A percentile compares a stretch with the other conserved stretches of the same genome.
Conservation (phyloP, 2,113 vertebrate species). For the Accipiter virgatus region DNA sequence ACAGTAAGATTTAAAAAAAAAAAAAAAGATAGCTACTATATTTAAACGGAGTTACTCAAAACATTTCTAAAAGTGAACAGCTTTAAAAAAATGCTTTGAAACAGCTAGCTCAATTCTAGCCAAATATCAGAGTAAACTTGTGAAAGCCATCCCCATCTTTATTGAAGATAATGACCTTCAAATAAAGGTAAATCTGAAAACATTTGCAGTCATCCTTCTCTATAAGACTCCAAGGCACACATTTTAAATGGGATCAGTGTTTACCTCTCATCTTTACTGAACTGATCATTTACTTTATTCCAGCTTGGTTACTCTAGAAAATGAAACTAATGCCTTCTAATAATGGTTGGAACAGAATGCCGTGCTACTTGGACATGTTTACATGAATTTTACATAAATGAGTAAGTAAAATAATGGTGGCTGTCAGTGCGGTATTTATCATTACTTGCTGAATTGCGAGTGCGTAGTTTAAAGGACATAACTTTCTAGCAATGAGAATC, state of each 20-base stretch:
- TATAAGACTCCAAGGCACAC: background rate
- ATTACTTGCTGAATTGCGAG: background rate
- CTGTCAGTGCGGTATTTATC: constrained; percentile 16
- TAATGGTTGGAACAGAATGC: background rate
- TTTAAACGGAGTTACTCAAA: background rate
- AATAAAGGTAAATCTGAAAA: constrained; percentile 20
- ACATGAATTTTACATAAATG: constrained; percentile 40
- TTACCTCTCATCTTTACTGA: background rate
- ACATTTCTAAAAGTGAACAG: background rate
- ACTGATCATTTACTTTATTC: constrained; percentile 37
- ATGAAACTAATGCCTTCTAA: constrained; percentile 33
- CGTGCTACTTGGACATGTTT: constrained; percentile 1
- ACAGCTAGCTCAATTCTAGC: background rate
- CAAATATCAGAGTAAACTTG: background rate
- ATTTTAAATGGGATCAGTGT: background rate
- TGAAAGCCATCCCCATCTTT: background rate
- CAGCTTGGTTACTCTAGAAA: background rate
- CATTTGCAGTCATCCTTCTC: background rate
- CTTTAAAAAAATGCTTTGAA: background rate
- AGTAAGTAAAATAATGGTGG: constrained; percentile 6
- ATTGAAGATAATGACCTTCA: background rate
- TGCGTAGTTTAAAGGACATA: background rate
- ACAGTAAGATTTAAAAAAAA: background rate
- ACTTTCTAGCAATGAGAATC: background rate
- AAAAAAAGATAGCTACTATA: background rate